These are phyloP conservation scores for Idaea aversata DNA, from an alignment of 2,888 invertebrate species.

Conservation along the genomic window DNA sequence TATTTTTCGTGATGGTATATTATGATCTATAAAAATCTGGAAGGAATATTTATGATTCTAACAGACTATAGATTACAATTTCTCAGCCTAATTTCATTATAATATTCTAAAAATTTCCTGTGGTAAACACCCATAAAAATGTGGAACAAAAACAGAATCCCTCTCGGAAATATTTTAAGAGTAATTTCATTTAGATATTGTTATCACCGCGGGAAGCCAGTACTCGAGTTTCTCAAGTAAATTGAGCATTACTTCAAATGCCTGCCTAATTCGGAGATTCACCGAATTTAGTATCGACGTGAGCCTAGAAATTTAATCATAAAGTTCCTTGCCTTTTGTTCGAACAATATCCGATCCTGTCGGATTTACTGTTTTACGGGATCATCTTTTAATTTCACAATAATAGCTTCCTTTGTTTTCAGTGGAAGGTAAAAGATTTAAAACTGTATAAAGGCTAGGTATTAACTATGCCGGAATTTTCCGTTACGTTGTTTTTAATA, in stretches of 20 bases:
- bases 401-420: background rate
- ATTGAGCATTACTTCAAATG: constrained; percentile 70
- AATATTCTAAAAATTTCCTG: constrained; percentile 6
- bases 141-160: constrained; percentile 30
- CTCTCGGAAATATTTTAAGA: constrained; percentile 39
- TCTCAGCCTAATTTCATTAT: background rate
- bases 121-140: constrained; percentile 25
- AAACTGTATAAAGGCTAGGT: background rate
- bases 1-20: background rate
- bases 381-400: background rate
- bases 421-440: background rate
- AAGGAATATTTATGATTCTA: background rate
- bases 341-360: constrained; percentile 26
- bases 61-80: background rate
- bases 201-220: constrained; percentile 50
- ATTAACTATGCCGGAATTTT: background rate
- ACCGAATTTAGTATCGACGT: constrained; percentile 61
- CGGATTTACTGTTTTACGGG: background rate
- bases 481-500: background rate
- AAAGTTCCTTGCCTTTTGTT: constrained; percentile 53
- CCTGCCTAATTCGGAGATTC: constrained; percentile 64
- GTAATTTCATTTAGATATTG: constrained; percentile 55
- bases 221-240: constrained; percentile 52
- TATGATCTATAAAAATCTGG: background rate
- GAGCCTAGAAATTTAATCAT: constrained; percentile 70